Evolutionary conservation across 2,113 vertebrate species (phyloP), one percentile per base, ranked within the genome.

Genomic region (Brienomyrus longianalis): DNA sequence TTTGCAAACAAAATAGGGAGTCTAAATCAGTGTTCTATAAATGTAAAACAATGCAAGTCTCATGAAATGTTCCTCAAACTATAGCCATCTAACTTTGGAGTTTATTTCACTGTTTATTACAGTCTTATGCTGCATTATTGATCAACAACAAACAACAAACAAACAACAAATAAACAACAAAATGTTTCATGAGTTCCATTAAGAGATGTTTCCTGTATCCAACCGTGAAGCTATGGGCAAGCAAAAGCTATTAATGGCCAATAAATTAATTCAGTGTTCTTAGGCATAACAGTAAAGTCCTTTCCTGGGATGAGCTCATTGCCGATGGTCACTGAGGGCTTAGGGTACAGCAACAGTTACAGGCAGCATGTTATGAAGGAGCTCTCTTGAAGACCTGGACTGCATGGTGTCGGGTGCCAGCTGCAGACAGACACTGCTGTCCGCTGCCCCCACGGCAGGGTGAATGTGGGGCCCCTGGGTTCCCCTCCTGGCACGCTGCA

Each of bases 341-440:
- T 92, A 96, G 3, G 94, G 94, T 88, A 93, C 92, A 3, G 92
- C 92, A 27, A 91, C 92, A 0, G 93, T 93, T 66, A 94, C 91
- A 0, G 95, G 95, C 84, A 94, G 89, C 0, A 94, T 91, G 52
- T 23, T 89, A 9, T 93, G 91, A 35, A 95, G 92, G 1, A 95
- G 93, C 87, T 95, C 95, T 88, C 91, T 93, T 39, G 91, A 92
- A 27, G 91, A 94, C 19, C 84, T 94, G 45, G 94, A 94, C 87
- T 95, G 96, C 48, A 92, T 94, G 77, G 93, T 93, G 90, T 96
- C 96, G 0, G 95, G 93, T 0, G 94, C 90, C 89, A 97, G 91
- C 27, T 95, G 96, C 84, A 97, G 92, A 47, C 95, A 95, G 9
- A 96, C 91, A 0, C 95, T 91, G 90, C 56, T 96, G 0, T 95